Conservation (phyloP, 2,113 vertebrate species). For the Albula glossodonta region DNA sequence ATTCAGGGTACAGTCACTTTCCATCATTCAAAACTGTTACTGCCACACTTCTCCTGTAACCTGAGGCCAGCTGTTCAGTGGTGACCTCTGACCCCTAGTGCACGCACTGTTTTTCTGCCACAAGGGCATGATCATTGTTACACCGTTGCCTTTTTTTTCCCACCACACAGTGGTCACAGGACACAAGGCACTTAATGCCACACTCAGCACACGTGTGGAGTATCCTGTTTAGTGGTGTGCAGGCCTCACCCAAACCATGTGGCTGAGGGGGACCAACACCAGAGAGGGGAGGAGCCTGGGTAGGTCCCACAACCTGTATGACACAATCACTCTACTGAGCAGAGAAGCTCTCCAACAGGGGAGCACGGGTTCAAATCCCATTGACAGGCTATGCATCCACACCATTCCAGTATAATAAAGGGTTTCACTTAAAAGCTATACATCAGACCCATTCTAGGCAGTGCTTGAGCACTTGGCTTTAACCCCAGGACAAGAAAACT, state of each 20-base stretch:
- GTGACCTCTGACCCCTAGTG: not conserved
- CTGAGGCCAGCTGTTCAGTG: too few species aligned
- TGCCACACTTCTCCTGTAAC: not conserved
- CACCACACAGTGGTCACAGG: not conserved
- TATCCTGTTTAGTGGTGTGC: not conserved
- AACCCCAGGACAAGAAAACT: not conserved
- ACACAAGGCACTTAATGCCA: not conserved
- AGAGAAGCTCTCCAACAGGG: not conserved
- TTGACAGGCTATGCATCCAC: not conserved
- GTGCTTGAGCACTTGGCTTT: too few species aligned
- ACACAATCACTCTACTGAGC: not conserved
- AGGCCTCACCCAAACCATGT: not conserved
- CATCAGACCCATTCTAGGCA: not conserved
- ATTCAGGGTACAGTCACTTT: not conserved
- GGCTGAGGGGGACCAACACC: not conserved
- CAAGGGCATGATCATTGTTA: not conserved
- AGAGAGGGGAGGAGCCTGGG: not conserved
- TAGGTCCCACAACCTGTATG: not conserved
- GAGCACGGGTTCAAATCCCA: not conserved
- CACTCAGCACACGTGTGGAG: not conserved
- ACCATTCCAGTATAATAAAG: not conserved
- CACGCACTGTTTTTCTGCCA: too few species aligned
- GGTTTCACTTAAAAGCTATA: not conserved
- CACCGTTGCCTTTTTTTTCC: conserved; percentile 32
- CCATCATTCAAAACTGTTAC: not conserved